These are phyloP conservation scores for Drosophila mettleri DNA, from an alignment of 2,888 invertebrate species.

Conservation along the genomic window DNA sequence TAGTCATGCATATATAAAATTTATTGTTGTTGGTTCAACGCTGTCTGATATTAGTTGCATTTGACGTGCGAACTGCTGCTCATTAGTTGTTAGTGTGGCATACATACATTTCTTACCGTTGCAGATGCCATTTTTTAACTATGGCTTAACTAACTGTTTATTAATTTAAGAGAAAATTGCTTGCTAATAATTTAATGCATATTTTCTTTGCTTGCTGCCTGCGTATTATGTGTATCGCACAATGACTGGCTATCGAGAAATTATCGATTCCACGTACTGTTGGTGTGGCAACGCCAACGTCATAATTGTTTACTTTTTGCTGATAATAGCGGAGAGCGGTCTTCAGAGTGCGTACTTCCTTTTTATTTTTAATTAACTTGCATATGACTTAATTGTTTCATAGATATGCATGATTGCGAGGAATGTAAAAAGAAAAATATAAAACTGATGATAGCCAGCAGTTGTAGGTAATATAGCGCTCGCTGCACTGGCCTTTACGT, in stretches of 20 bases:
- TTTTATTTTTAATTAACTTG: conserved; percentile 1
- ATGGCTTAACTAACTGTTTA: conserved; percentile 39
- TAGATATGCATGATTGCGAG: conserved; percentile 39
- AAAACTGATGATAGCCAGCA: conserved; percentile 5
- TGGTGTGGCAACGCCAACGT: conserved; percentile 48
- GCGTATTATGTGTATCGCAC: conserved; percentile 61
- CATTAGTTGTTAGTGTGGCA: conserved; percentile 70
- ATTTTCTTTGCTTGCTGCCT: conserved; percentile 57
- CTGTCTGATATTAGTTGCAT: conserved; percentile 43
- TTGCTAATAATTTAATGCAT: conserved; percentile 53
- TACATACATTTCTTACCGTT: conserved; percentile 86
- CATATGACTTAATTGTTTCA: conserved; percentile 12
- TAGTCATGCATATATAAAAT: not conserved
- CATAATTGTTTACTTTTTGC: conserved; percentile 60
- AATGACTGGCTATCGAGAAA: conserved; percentile 31
- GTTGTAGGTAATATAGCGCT: conserved; percentile 17
- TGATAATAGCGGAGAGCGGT: conserved; percentile 46
- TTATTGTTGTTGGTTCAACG: conserved; percentile 18
- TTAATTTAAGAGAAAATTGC: conserved; percentile 20
- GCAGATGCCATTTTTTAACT: conserved; percentile 81
- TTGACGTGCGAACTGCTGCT: conserved; percentile 36
- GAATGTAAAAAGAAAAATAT: conserved; percentile 12
- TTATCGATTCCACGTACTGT: conserved; percentile 23
- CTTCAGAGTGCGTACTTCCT: conserved; percentile 11
- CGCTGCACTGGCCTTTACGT: conserved; percentile 9